Evolutionary conservation across 2,797 vertebrate genomes (phyloP).

Genomic region (Arctocebus calabarensis): DNA sequence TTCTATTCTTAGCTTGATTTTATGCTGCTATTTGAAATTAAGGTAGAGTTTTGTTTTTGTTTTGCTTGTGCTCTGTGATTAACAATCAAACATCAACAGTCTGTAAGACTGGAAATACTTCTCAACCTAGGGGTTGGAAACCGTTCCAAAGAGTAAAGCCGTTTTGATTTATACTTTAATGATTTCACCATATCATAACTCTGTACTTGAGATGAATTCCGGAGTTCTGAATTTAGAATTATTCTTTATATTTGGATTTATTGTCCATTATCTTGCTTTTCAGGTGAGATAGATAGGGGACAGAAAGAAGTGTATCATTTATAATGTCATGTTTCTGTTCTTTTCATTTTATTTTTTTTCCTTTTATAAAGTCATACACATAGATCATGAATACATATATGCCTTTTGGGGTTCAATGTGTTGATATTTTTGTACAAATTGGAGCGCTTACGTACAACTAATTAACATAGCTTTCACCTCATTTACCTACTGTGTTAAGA

Average conservation of each 20-base stretch:
- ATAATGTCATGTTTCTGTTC: background rate
- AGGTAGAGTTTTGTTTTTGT: constrained; percentile 23
- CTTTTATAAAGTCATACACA: too few species aligned
- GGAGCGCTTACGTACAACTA: too few species aligned
- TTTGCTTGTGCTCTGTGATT: constrained; percentile 31
- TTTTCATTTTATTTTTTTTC: background rate
- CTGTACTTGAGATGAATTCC: background rate
- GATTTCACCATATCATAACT: background rate
- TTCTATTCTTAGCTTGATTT: constrained; percentile 37
- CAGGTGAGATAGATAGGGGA: background rate
- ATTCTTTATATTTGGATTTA: constrained; percentile 20
- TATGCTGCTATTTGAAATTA: background rate
- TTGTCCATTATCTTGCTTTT: constrained; percentile 22
- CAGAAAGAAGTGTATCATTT: constrained; percentile 25
- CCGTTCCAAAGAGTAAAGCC: background rate
- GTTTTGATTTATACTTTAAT: constrained; percentile 13
- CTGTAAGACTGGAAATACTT: background rate
- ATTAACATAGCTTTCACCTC: too few species aligned
- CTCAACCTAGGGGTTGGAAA: constrained; percentile 1
- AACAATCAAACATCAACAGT: background rate
- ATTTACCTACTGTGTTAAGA: too few species aligned
- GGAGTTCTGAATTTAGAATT: constrained; percentile 63
- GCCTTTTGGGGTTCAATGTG: too few species aligned
- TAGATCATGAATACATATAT: too few species aligned
- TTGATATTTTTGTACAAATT: too few species aligned